These are phyloP conservation scores for Lucinisca nassula DNA, from an alignment of 2,888 invertebrate genomes.

Conservation along the genomic window DNA sequence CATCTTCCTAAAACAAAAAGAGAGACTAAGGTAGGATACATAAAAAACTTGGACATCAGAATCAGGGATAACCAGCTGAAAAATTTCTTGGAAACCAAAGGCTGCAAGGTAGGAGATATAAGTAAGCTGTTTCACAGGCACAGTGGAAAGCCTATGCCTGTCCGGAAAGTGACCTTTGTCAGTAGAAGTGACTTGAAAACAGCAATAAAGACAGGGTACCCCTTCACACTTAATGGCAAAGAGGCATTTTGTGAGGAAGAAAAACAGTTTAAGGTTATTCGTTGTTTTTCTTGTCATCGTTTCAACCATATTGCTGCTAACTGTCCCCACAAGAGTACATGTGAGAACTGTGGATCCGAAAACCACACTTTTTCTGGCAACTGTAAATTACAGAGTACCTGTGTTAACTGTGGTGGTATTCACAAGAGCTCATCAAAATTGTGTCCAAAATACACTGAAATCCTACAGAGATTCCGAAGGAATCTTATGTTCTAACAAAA, in stretches of 20 bases:
- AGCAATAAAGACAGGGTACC: neutral
- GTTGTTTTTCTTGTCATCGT: conserved; percentile 1
- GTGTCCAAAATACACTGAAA: neutral
- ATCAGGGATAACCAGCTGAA: neutral
- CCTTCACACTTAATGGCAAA: neutral
- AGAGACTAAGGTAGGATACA: neutral
- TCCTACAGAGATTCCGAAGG: neutral
- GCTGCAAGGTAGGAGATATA: neutral
- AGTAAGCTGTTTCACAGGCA: neutral
- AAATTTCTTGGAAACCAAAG: neutral
- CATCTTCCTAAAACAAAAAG: neutral
- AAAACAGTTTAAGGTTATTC: neutral
- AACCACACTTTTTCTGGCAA: neutral
- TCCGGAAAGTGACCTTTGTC: neutral
- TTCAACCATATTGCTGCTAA: conserved; percentile 7
- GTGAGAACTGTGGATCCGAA: conserved; percentile 7
- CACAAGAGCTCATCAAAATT: neutral
- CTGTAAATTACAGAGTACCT: neutral
- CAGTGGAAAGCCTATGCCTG: neutral
- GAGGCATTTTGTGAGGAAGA: neutral
- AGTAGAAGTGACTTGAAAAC: neutral
- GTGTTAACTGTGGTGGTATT: neutral
- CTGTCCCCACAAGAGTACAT: neutral
- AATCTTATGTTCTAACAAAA: neutral
- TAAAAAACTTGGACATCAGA: neutral